Evolutionary conservation across 2,888 invertebrate species (phyloP).

Genomic region (Eupithecia subfuscata): DNA sequence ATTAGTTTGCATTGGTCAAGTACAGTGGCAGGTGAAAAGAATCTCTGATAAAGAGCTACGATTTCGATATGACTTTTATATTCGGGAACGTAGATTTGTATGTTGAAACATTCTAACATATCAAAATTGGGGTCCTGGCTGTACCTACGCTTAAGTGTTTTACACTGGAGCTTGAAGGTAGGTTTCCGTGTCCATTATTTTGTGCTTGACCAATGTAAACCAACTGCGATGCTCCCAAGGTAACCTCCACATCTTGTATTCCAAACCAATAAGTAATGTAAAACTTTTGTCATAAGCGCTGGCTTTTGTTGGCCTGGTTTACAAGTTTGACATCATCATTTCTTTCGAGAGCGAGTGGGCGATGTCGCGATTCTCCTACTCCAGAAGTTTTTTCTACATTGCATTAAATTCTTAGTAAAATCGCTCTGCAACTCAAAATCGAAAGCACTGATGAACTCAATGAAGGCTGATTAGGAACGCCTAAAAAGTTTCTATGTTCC

Average conservation of each 20-base stretch:
- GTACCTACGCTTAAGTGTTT: background rate
- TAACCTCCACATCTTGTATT: constrained; percentile 3
- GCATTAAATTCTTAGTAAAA: background rate
- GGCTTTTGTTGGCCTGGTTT: background rate
- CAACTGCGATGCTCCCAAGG: background rate
- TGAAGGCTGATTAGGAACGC: constrained; percentile 4
- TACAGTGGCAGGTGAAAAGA: background rate
- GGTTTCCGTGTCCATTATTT: background rate
- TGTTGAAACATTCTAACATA: background rate
- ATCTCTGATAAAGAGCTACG: background rate
- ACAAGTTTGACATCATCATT: constrained; percentile 4
- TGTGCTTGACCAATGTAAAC: constrained; percentile 8
- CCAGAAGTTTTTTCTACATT: background rate
- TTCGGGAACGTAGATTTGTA: background rate
- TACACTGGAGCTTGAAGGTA: background rate
- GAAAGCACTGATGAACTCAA: constrained; percentile 6
- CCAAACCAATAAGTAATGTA: constrained; percentile 4
- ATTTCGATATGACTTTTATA: background rate
- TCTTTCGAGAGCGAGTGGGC: constrained; percentile 1
- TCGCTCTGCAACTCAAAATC: background rate
- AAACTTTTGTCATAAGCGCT: background rate
- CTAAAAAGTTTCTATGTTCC: background rate
- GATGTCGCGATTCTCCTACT: background rate
- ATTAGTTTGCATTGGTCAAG: constrained; percentile 1
- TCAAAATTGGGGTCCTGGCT: background rate